A percentile compares a stretch with the other conserved stretches of the same genome.
Conservation (phyloP, 1,140 invertebrate genomes). For the Daktulosphaira vitifoliae region DNA sequence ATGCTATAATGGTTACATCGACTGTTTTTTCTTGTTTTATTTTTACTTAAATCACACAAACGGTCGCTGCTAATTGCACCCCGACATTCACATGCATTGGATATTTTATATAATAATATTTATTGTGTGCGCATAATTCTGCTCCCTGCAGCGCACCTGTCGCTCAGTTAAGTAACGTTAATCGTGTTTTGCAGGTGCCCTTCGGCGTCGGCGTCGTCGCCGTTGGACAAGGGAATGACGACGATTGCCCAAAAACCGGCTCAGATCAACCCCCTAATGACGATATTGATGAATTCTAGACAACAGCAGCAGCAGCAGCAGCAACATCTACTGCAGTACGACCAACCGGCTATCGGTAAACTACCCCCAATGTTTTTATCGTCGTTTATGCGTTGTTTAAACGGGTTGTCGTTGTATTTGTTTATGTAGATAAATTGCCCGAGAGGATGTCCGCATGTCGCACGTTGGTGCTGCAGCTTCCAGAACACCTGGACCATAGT, state of each 20-base stretch:
- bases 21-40: no score
- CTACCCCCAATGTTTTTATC: no score
- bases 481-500: not conserved
- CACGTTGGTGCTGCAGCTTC: conserved; percentile 4
- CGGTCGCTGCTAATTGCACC: no score
- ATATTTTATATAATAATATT: no score
- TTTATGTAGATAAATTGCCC: not conserved
- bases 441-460: not conserved
- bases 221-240: conserved; percentile 6
- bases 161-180: no score
- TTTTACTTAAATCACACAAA: no score
- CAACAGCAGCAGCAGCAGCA: not conserved
- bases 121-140: no score
- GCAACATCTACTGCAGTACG: not conserved
- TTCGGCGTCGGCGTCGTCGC: no score
- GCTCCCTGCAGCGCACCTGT: no score
- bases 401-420: not conserved
- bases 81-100: no score
- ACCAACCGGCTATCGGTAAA: conserved; percentile 4
- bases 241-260: conserved; percentile 14
- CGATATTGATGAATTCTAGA: conserved; percentile 11
- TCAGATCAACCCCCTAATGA: conserved; percentile 30
- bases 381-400: no score
- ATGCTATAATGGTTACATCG: no score
- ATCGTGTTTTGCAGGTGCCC: conserved; percentile 13